Evolutionary conservation across 2,113 vertebrate genomes (phyloP).

Genomic region (Clinocottus analis): DNA sequence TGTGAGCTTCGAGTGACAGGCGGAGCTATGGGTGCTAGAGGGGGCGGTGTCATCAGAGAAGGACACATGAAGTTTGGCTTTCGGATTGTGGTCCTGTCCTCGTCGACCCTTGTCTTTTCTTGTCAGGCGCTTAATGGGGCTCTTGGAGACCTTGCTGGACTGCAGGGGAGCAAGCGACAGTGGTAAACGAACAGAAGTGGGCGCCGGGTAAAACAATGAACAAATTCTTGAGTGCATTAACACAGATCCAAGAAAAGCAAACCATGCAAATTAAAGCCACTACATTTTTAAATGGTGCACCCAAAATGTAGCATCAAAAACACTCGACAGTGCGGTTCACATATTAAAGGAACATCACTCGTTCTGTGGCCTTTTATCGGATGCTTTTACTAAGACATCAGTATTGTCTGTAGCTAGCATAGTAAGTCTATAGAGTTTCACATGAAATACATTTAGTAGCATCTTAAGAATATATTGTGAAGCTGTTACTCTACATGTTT

Average conservation of each 20-base stretch:
- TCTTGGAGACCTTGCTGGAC: constrained; percentile 93
- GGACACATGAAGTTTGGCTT: constrained; percentile 24
- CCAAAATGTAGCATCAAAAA: background rate
- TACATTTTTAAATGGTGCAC: background rate
- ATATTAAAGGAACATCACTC: background rate
- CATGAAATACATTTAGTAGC: background rate
- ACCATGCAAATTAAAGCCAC: constrained; percentile 17
- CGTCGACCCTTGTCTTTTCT: constrained; percentile 88
- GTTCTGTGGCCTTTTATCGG: background rate
- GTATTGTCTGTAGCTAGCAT: no score
- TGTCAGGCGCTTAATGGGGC: constrained; percentile 90
- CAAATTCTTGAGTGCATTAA: background rate
- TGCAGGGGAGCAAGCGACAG: constrained; percentile 53
- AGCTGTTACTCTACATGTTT: background rate
- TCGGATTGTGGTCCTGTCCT: constrained; percentile 73
- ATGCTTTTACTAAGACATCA: background rate
- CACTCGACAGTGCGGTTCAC: background rate
- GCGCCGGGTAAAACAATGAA: background rate
- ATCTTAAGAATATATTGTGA: background rate
- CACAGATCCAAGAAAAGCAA: constrained; percentile 1
- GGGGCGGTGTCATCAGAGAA: constrained; percentile 41
- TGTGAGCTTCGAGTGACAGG: constrained; percentile 33
- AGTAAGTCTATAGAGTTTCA: no score
- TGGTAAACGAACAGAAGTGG: background rate
- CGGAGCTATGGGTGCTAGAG: constrained; percentile 24